Percentiles rank a stretch among this genome's conserved stretches.
Conservation (phyloP, 2,888 invertebrate species). For the Strigamia maritima region DNA sequence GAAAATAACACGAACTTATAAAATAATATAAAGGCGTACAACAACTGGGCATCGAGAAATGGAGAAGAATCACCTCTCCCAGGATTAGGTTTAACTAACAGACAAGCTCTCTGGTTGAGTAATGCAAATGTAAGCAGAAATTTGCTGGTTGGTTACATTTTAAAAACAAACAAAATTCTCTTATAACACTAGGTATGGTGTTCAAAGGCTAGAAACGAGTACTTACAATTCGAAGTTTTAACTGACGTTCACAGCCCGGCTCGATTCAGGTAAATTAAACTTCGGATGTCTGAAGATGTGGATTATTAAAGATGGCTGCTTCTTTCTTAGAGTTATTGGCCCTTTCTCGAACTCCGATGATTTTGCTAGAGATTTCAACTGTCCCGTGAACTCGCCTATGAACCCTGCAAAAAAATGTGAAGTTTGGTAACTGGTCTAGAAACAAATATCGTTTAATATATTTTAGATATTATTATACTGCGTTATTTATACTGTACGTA, state of each 20-base stretch:
- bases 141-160: neutral
- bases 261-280: neutral
- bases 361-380: constrained; percentile 63
- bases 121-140: constrained; percentile 33
- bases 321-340: constrained; percentile 50
- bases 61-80: constrained; percentile 25
- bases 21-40: constrained; percentile 1
- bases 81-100: neutral
- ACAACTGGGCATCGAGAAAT: neutral
- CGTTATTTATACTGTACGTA: no score
- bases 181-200: neutral
- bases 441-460: no score
- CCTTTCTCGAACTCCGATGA: constrained; percentile 62
- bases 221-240: neutral
- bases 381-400: constrained; percentile 61
- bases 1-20: no score
- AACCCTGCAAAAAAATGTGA: constrained; percentile 62
- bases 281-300: neutral
- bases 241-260: neutral
- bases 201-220: neutral
- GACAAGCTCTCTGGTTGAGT: neutral
- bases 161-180: neutral
- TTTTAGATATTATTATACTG: no score
- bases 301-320: neutral
- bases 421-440: constrained; percentile 51